phyloP scores from a whole-genome alignment of 64 coral and sea anemone species.

The Montipora cactus region DNA sequence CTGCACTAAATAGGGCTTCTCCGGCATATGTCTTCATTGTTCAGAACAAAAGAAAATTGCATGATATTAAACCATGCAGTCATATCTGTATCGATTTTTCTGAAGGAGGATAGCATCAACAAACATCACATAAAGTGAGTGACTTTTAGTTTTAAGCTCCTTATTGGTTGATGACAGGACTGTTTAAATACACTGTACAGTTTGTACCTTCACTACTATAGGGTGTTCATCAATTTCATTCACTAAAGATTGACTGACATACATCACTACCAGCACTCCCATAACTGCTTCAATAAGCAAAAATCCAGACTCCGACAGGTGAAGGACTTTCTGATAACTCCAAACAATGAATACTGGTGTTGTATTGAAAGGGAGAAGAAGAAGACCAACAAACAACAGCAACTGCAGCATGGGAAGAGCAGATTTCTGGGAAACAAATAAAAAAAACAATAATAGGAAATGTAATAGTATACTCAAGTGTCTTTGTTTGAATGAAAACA shows the following conservation, averaged over 20 bases:
- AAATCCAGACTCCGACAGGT: conserved; percentile 47
- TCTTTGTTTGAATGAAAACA: too few relatives aligned
- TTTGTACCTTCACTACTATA: conserved; percentile 66
- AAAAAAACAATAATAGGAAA: neutral
- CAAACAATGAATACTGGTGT: conserved; percentile 71
- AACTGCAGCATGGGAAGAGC: conserved; percentile 75
- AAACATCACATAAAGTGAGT: too few relatives aligned
- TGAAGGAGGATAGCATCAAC: too few relatives aligned
- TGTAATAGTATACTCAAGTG: neutral
- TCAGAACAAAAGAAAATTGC: too few relatives aligned
- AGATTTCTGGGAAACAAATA: conserved; percentile 58
- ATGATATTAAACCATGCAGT: too few relatives aligned
- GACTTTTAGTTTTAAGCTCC: too few relatives aligned
- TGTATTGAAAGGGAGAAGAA: conserved; percentile 69
- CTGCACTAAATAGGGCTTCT: too few relatives aligned
- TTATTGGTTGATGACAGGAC: too few relatives aligned
- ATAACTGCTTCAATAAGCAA: conserved; percentile 66
- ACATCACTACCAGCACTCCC: conserved; percentile 64
- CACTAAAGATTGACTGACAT: conserved; percentile 61
- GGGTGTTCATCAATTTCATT: conserved; percentile 78
- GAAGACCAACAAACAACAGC: conserved; percentile 43
- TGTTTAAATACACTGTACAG: too few relatives aligned
- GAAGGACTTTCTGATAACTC: conserved; percentile 80
- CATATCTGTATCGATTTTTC: too few relatives aligned
- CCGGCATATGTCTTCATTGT: too few relatives aligned